phyloP scores from a whole-genome alignment of 2,797 vertebrate species.

The Numenius phaeopus region DNA sequence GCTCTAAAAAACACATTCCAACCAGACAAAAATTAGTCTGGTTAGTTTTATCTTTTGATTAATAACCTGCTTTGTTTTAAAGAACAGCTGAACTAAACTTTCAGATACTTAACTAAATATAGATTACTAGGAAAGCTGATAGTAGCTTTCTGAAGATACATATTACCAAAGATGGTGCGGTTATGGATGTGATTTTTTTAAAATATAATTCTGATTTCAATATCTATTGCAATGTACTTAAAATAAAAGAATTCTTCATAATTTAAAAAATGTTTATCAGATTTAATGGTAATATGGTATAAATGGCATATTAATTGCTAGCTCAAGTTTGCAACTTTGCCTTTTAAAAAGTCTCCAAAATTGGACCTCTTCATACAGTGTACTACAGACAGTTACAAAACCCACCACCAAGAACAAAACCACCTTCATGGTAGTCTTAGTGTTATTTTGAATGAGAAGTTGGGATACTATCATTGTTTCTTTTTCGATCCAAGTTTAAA shows the following conservation, averaged over 20 bases:
- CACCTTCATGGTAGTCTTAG: neutral
- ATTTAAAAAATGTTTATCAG: neutral
- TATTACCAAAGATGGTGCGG: neutral
- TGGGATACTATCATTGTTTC: accelerated
- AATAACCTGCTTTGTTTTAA: neutral
- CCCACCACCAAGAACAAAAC: neutral
- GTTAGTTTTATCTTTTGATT: neutral
- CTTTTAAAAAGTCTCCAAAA: neutral
- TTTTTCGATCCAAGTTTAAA: neutral
- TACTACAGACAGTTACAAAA: neutral
- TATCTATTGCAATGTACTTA: neutral
- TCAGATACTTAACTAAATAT: neutral
- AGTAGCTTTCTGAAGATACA: neutral
- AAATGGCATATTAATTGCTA: neutral
- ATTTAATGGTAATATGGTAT: neutral
- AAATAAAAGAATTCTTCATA: neutral
- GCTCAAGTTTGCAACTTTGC: neutral
- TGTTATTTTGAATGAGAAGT: neutral
- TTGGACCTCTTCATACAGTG: neutral
- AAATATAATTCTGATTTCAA: neutral
- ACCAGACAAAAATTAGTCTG: neutral
- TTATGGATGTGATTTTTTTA: neutral
- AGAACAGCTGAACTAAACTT: neutral
- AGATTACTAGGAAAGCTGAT: neutral
- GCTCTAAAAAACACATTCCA: neutral